phyloP scores from a whole-genome alignment of 2,797 vertebrate genomes.

The Helicolenus hilgendorfi region DNA sequence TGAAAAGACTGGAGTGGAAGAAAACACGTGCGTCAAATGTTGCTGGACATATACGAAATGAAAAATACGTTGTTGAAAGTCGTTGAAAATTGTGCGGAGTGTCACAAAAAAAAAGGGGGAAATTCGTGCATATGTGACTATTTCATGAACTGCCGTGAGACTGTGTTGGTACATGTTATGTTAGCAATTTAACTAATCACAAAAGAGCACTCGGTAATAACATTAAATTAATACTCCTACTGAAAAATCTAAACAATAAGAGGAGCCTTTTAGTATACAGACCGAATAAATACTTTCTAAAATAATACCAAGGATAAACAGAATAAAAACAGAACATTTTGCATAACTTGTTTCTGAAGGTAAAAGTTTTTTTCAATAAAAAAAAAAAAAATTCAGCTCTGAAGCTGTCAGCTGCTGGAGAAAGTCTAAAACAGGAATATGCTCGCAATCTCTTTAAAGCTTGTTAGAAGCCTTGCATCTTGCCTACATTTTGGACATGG shows the following conservation, averaged over 20 bases:
- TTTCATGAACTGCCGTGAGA: too few species aligned
- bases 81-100: not conserved
- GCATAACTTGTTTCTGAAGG: not conserved
- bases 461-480: slow-evolving; percentile 28
- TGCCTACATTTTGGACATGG: slow-evolving; percentile 5
- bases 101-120: too few species aligned
- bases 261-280: not conserved
- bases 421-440: slow-evolving; percentile 7
- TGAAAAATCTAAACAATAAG: not conserved
- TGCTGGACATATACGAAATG: not conserved
- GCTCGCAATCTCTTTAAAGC: not conserved
- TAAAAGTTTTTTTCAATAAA: not conserved
- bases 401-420: not conserved
- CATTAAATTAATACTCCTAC: not conserved
- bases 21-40: too few species aligned
- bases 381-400: not conserved
- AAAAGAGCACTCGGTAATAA: not conserved
- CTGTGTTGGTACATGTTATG: not conserved
- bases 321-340: not conserved
- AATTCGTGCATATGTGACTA: too few species aligned
- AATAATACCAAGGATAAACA: not conserved
- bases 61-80: not conserved
- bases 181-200: not conserved
- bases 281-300: not conserved
- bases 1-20: not conserved